Evolutionary conservation across 2,888 invertebrate genomes (phyloP), one percentile per base, ranked within the genome.

Genomic region (Drosophila subsilvestris): DNA sequence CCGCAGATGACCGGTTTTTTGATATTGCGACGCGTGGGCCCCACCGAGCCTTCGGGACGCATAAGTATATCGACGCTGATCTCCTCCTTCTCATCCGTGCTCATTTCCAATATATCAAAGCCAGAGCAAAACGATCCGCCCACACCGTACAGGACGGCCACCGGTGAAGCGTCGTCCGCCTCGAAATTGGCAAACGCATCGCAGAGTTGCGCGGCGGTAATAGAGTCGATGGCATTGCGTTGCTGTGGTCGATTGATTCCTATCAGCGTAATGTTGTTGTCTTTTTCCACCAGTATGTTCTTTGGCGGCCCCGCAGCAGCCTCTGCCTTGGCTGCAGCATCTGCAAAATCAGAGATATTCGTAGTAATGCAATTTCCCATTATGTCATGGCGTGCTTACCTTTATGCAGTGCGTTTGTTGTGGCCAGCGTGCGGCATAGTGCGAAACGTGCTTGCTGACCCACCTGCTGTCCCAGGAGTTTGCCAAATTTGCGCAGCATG

Each of bases 81-180:
- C 17, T 87, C 78, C 91, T 93, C 67, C 54, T 82, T 88, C 17
- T 89, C 90, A 57, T 89, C 88, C 8, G 77, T 84, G 76, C 94
- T 92, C 60, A 98, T 93, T 89, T 98, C 96, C 57, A 95, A 93
- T 57, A 98, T 93, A 92, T 99, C 98, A 90, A 95, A 97, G 0
- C 99, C 99, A 3, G 98, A 95, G 91, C 98, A 98, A 92, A 99
- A 99, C 63, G 96, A 96, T 0, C 98, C 98, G n/a, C 98, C 98
- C 86, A 95, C 94, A 8, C 99, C 99, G 91, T 98, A 94, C 2
- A 99, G 92, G 2, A 99, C 95, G 8, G 96, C 96, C 5, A 96
- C 96, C 72, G 93, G 92, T 0, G 96, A 93, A 0, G 93, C 92
- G 0, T 94, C 92, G 89, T 98, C 97, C 32, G 95, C 93, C 77